These are phyloP conservation scores for Protonibea diacanthus DNA, from an alignment of 2,797 vertebrate species.

Conservation along the genomic window DNA sequence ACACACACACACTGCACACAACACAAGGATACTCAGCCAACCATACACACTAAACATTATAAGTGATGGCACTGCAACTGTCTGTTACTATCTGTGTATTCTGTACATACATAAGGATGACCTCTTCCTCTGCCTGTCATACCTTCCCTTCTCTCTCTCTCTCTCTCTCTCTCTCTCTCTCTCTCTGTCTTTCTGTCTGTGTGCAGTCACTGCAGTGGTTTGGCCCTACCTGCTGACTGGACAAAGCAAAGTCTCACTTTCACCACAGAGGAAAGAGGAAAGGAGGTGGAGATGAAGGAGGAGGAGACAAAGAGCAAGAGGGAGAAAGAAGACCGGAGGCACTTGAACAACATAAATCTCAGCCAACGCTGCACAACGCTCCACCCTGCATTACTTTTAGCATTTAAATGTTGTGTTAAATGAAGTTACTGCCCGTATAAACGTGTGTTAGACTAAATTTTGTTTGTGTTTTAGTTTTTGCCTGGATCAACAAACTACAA, in stretches of 20 bases:
- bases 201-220: conserved; percentile 76
- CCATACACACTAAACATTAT: neutral
- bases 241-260: conserved; percentile 80
- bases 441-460: neutral
- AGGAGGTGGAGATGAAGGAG: neutral
- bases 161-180: conserved; percentile 14
- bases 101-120: conserved; percentile 44
- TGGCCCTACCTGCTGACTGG: conserved; percentile 82
- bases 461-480: neutral
- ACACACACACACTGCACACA: conserved; percentile 10
- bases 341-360: conserved; percentile 2
- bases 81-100: conserved; percentile 49
- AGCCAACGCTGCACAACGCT: neutral
- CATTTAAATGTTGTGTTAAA: neutral
- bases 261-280: conserved; percentile 47
- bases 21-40: conserved; percentile 25
- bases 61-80: conserved; percentile 24
- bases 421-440: neutral
- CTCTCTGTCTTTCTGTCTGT: conserved; percentile 36
- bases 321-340: neutral
- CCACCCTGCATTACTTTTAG: neutral
- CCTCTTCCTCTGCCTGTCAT: conserved; percentile 39
- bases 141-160: neutral
- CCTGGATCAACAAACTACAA: neutral
- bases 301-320: conserved; percentile 1